A percentile compares a stretch with the other conserved stretches of the same genome.
Conservation (phyloP, 2,797 vertebrate genomes). For the Thamnophis elegans region DNA sequence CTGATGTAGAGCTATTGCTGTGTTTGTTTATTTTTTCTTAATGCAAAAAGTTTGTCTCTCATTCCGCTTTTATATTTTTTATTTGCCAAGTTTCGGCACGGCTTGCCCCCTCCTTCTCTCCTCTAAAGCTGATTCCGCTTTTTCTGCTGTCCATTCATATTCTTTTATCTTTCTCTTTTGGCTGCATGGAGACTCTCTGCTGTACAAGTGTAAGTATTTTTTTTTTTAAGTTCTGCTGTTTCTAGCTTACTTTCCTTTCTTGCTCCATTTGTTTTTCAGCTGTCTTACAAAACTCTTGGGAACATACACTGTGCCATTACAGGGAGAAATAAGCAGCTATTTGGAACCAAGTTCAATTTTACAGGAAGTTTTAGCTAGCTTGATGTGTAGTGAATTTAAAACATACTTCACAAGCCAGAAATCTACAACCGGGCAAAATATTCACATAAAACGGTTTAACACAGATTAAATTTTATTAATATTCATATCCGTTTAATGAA, state of each 20-base stretch:
- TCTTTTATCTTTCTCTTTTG: constrained; percentile 81
- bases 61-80: constrained; percentile 41
- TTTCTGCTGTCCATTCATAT: constrained; percentile 75
- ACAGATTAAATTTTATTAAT: constrained; percentile 6
- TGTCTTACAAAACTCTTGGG: constrained; percentile 60
- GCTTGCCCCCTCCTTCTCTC: constrained; percentile 34
- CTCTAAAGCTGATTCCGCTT: constrained; percentile 71
- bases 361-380: constrained; percentile 40
- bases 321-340: constrained; percentile 41
- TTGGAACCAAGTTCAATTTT: constrained; percentile 48
- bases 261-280: constrained; percentile 65
- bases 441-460: neutral
- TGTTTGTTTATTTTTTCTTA: constrained; percentile 7
- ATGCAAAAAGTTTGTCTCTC: constrained; percentile 35
- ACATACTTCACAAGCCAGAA: constrained; percentile 25
- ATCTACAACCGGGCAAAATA: constrained; percentile 29
- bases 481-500: constrained; percentile 16
- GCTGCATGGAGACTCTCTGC: constrained; percentile 90
- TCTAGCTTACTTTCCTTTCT: constrained; percentile 57
- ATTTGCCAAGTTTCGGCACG: constrained; percentile 57
- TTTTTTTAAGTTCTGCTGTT: constrained; percentile 64
- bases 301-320: constrained; percentile 51
- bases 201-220: constrained; percentile 89
- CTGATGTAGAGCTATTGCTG: neutral
- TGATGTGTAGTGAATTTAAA: constrained; percentile 49